Conservation (phyloP, 92 coral and sea anemone species). For the Zoanthus sociatus region DNA sequence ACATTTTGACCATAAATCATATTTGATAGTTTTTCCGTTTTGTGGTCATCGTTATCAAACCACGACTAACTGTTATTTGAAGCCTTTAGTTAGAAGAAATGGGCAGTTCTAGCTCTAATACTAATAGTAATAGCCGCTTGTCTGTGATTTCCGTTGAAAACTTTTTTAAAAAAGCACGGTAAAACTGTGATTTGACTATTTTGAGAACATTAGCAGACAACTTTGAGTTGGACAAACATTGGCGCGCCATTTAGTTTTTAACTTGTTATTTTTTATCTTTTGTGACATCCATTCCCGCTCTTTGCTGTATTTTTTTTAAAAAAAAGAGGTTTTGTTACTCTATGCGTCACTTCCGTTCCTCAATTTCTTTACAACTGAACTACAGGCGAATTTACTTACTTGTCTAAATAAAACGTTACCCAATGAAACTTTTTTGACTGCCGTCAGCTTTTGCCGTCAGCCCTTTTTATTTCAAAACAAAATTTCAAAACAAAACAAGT, state of each 20-base stretch:
- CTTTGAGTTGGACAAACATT: no score
- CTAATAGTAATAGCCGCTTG: background rate
- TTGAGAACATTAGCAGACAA: no score
- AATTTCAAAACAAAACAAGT: background rate
- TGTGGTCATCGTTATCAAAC: slow-evolving; percentile 1
- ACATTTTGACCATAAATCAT: slow-evolving; percentile 11
- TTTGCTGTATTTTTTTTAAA: no score
- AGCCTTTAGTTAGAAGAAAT: background rate
- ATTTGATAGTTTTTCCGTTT: background rate
- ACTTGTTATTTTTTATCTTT: no score
- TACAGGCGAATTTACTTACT: background rate
- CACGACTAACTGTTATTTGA: background rate
- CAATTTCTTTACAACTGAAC: no score
- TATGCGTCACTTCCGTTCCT: background rate
- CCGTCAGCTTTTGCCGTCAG: no score
- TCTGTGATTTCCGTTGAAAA: no score
- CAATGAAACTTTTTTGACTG: background rate
- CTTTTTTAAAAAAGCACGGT: no score
- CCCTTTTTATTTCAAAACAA: background rate
- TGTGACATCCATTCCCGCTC: no score
- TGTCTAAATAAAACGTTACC: no score
- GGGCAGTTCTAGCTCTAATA: background rate
- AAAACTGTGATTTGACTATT: no score
- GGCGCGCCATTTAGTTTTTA: no score
- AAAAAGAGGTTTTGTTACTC: background rate